phyloP scores from a whole-genome alignment of 30 jellyfish, hydroid and myxozoan genomes.

The Rhopilema esculentum region DNA sequence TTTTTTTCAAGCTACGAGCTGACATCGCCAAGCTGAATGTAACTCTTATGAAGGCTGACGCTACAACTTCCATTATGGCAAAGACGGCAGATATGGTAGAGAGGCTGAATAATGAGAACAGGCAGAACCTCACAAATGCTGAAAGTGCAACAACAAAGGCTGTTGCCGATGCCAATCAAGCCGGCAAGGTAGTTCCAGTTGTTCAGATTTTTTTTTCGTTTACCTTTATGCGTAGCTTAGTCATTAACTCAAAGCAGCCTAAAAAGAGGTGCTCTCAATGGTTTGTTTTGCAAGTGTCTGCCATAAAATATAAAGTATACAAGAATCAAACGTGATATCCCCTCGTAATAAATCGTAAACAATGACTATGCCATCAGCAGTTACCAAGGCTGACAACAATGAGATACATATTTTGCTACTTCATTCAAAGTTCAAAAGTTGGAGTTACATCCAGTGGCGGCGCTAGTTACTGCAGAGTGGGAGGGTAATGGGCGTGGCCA shows the following conservation, averaged over 20 bases:
- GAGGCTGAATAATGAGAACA: slow-evolving; percentile 36
- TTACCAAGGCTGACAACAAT: too few species aligned
- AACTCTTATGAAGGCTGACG: slow-evolving; percentile 34
- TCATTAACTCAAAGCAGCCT: background rate
- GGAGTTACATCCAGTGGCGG: too few species aligned
- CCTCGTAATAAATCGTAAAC: too few species aligned
- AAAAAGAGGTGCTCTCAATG: too few species aligned
- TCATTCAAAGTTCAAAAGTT: too few species aligned
- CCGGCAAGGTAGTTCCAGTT: slow-evolving; percentile 4
- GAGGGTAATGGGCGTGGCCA: too few species aligned
- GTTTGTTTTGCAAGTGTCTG: too few species aligned
- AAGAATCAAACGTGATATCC: too few species aligned
- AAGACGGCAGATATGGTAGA: slow-evolving; percentile 29
- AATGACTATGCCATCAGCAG: too few species aligned
- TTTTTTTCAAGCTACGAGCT: slow-evolving; percentile 4
- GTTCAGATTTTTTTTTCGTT: background rate
- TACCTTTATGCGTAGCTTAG: background rate
- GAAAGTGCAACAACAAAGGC: slow-evolving; percentile 57
- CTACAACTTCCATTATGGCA: slow-evolving; percentile 38
- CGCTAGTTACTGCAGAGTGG: too few species aligned
- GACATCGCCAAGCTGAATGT: slow-evolving; percentile 52
- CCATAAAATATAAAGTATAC: too few species aligned
- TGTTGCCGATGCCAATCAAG: slow-evolving; percentile 13
- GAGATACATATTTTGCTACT: too few species aligned
- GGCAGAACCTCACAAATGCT: slow-evolving; percentile 24